Percentiles rank a stretch among this genome's conserved stretches.
Evolutionary conservation across 2,888 invertebrate genomes (phyloP).

Genomic region (Unio delphinus): DNA sequence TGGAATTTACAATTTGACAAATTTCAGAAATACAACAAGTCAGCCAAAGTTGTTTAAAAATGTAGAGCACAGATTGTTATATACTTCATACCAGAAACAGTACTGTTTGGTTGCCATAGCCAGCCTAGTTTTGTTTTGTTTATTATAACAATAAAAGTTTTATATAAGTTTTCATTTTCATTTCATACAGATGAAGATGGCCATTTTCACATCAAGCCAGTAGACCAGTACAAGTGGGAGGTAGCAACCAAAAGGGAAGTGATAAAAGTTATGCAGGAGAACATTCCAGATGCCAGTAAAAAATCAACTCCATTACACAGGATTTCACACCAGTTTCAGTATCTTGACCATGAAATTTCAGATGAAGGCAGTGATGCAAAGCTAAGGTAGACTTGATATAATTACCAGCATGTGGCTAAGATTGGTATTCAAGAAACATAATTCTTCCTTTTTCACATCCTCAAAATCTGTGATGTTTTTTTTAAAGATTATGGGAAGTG

Average conservation of each 20-base stretch:
- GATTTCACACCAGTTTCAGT: constrained; percentile 14
- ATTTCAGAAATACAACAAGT: no score
- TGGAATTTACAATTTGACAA: no score
- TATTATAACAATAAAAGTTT: background rate
- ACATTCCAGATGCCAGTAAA: background rate
- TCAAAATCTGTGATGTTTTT: no score
- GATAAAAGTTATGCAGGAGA: constrained; percentile 22
- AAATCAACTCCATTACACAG: background rate
- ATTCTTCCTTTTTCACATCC: no score
- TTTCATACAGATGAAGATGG: constrained; percentile 44
- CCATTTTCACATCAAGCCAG: constrained; percentile 47
- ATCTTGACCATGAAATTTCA: constrained; percentile 14
- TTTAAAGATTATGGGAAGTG: no score
- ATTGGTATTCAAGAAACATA: no score
- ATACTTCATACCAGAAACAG: no score
- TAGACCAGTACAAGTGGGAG: constrained; percentile 34
- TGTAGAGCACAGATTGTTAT: no score
- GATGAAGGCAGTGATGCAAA: constrained; percentile 6
- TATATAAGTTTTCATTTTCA: background rate
- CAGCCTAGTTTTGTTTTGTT: background rate
- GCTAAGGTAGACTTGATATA: no score
- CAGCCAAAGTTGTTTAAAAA: no score
- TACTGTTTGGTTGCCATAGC: no score
- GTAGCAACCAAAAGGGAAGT: constrained; percentile 22
- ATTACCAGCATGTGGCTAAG: no score